phyloP scores from a whole-genome alignment of 2,113 vertebrate species.

The Sinosuthora webbiana region DNA sequence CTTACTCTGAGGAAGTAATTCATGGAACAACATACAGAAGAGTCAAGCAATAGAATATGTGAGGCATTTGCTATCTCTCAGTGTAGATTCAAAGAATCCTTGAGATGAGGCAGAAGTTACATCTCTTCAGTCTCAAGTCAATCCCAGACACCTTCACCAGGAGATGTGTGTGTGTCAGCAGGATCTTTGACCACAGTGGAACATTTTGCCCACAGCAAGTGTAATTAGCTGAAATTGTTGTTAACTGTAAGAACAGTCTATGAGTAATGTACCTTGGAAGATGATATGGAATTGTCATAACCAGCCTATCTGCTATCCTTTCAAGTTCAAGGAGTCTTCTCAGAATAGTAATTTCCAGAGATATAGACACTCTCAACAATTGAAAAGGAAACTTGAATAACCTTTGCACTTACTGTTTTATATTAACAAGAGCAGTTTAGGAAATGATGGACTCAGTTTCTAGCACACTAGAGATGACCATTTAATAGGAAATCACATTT shows the following conservation, averaged over 20 bases:
- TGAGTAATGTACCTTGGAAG: background rate
- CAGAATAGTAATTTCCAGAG: background rate
- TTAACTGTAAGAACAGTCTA: background rate
- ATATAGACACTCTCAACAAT: background rate
- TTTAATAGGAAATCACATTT: background rate
- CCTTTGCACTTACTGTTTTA: background rate
- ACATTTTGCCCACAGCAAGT: background rate
- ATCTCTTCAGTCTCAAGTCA: background rate
- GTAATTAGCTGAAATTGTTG: background rate
- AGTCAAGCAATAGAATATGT: background rate
- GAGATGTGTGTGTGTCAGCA: background rate
- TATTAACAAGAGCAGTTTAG: background rate
- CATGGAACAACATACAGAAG: fast-evolving
- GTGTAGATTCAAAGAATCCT: background rate
- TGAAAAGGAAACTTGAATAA: background rate
- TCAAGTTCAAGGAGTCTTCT: background rate
- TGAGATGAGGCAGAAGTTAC: background rate
- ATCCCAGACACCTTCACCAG: background rate
- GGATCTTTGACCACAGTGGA: background rate
- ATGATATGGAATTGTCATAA: background rate
- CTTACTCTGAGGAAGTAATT: background rate
- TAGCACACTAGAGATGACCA: background rate
- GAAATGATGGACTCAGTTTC: background rate
- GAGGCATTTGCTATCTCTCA: background rate
- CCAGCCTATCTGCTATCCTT: background rate